Base-by-base conservation (phyloP, 2,888 invertebrate genomes). In the Flexamia atlantica region DNA sequence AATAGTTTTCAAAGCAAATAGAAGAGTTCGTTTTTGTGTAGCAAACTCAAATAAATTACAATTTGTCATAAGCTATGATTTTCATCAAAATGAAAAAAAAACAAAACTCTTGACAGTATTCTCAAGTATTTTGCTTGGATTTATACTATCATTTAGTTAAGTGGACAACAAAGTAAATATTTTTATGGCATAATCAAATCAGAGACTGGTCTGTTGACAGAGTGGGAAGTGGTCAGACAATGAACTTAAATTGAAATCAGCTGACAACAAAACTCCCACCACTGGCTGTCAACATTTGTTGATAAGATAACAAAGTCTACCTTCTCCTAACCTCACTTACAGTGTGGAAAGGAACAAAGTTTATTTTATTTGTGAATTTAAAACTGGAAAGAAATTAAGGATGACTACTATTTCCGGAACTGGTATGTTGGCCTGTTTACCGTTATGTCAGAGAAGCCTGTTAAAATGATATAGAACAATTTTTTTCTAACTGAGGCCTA, bases 261-360 rank as follows among this genome's bases (percentile, higher is more conserved):
- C 64, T 64, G 64, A 14, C 17, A 4, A 64, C 64, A 28, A 28
- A 14, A 64, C 64, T 57, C 23, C 57, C 57, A 57, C 64, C 30
- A 64, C 53, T 64, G 2, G 50, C 30, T 12, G 53, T 53, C 30
- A 25, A 64, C 64, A 64, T 28, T 30, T 28, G 14, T 53, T 53
- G 64, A 64, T 64, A 64, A 64, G 64, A 64, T 64, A 64, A 64
- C 28, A 64, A 1, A n/a, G n/a, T 4, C 64, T 64, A 64, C 64
- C 64, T 64, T 28, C 64, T 23, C 57, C 20, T 57, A 57, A 57
- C 57, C 57, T 57, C 57, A 57, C 23, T 57, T 23, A 7, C 12
- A 23, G 57, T 57, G 20, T 23, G 23, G 57, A 23, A 3, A n/a
- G n/a, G n/a, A n/a, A n/a, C n/a, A 57, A 36, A 36, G 4, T 36